Percentiles rank a stretch among this genome's conserved stretches.
Conservation (phyloP, 2,113 vertebrate species). For the Ranitomeya imitator region DNA sequence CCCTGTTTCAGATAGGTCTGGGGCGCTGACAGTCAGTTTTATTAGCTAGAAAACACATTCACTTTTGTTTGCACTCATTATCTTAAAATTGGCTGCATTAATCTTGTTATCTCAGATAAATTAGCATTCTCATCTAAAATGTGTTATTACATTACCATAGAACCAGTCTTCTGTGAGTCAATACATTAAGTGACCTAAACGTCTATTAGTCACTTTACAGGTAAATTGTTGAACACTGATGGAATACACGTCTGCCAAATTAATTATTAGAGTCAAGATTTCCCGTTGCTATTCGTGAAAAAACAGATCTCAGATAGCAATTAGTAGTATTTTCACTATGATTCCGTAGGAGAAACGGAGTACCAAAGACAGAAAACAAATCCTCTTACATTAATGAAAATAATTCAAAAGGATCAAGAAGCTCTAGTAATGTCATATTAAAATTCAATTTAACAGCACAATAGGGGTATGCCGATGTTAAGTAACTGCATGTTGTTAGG, state of each 20-base stretch:
- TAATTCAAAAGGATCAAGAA: too few species aligned
- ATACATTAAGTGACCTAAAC: not conserved
- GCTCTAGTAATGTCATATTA: too few species aligned
- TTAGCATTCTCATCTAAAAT: slow-evolving; percentile 23
- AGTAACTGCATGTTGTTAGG: too few species aligned
- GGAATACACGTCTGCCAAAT: not conserved
- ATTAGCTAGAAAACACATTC: slow-evolving; percentile 2
- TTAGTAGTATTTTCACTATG: not conserved
- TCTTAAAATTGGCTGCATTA: slow-evolving; percentile 11
- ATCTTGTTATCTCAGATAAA: slow-evolving; percentile 13
- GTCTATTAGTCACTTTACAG: not conserved
- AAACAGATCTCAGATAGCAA: not conserved
- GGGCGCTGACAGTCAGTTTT: not conserved
- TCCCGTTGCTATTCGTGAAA: not conserved
- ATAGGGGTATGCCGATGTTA: too few species aligned
- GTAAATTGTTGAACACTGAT: not conserved
- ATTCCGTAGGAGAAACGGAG: not conserved
- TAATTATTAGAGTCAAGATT: not conserved
- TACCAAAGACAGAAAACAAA: not conserved
- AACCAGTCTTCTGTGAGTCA: not conserved
- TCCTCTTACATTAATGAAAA: too few species aligned
- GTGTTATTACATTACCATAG: not conserved
- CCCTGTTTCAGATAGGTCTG: not conserved
- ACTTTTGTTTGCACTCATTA: slow-evolving; percentile 28
- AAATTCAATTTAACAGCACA: too few species aligned